Percentiles rank a stretch among this genome's conserved stretches.
Evolutionary conservation across 2,113 vertebrate genomes (phyloP).

Genomic region (Xiphias gladius): DNA sequence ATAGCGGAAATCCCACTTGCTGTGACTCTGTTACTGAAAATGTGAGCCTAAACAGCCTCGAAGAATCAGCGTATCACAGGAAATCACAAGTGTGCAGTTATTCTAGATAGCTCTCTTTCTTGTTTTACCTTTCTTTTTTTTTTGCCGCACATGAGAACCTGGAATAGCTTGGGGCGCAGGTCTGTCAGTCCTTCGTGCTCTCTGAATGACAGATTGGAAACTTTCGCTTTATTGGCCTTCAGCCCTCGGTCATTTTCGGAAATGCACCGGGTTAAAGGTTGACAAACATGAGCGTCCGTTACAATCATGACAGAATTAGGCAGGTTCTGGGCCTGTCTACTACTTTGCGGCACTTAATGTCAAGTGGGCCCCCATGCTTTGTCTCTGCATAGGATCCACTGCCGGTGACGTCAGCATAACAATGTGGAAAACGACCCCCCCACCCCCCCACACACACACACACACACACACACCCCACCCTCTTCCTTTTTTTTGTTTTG

Average conservation of each 20-base stretch:
- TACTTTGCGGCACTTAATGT: constrained; percentile 68
- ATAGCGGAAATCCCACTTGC: neutral
- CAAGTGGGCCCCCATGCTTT: constrained; percentile 70
- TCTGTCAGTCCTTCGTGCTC: constrained; percentile 7
- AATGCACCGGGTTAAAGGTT: constrained; percentile 74
- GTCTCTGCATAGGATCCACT: constrained; percentile 55
- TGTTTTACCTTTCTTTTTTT: constrained; percentile 1
- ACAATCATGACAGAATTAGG: constrained; percentile 63
- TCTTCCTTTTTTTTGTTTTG: no score
- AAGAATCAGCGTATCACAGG: neutral
- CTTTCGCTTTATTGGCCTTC: constrained; percentile 55
- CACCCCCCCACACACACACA: no score
- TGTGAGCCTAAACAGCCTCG: constrained; percentile 5
- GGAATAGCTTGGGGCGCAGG: constrained; percentile 1
- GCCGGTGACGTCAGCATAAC: constrained; percentile 71
- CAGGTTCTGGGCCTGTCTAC: constrained; percentile 59
- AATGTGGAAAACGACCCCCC: constrained; percentile 31
- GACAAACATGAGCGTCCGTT: constrained; percentile 70
- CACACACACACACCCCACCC: no score
- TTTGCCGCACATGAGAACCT: constrained; percentile 13
- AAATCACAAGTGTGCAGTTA: constrained; percentile 4
- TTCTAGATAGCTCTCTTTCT: neutral
- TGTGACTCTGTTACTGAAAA: constrained; percentile 2
- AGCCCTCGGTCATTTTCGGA: constrained; percentile 57
- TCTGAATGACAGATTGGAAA: constrained; percentile 56